Evolutionary conservation across 2,797 vertebrate species (phyloP), one percentile per base, ranked within the genome.

Genomic region (Mastacembelus armatus): DNA sequence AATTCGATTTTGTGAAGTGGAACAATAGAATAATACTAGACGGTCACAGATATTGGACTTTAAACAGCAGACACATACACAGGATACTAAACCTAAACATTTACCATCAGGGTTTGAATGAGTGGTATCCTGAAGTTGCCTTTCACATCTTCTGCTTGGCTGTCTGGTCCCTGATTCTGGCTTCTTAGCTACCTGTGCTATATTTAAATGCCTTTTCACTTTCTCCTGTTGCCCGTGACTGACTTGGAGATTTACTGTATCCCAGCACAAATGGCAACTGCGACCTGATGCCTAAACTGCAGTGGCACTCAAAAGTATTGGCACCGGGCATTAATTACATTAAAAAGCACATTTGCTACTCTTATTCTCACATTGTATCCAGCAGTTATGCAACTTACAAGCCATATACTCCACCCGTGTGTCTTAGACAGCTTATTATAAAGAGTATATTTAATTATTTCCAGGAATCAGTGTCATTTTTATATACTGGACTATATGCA

Each of bases 11-110:
- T n/a, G n/a, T n/a, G n/a, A n/a, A n/a, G n/a, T n/a, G n/a, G n/a
- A n/a, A n/a, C n/a, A n/a, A n/a, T n/a, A n/a, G n/a, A n/a, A n/a
- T n/a, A n/a, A n/a, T n/a, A n/a, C n/a, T n/a, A n/a, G 63, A 83
- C 87, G 80, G 78, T 76, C 74, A 79, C 72, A 83, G 83, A 83
- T 57, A 8, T 69, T 67, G 48, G 63, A 55, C 71, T 67, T 83
- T 68, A 85, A 79, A 74, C 36, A 36, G 43, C 69, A 84, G 38
- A 66, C 66, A 19, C 70, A 62, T 77, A 68, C 29, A 51, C 21
- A 19, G 27, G 60, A 54, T 61, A 66, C 64, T 66, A 68, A 77
- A 74, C 51, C 48, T 57, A 70, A 78, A 81, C 55, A 78, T 62
- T 77, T 74, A 24, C 50, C 70, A 83, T 56, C 2, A 1, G 21